Conservation (phyloP, 2,888 invertebrate species). For the Drosophila mayaguana region DNA sequence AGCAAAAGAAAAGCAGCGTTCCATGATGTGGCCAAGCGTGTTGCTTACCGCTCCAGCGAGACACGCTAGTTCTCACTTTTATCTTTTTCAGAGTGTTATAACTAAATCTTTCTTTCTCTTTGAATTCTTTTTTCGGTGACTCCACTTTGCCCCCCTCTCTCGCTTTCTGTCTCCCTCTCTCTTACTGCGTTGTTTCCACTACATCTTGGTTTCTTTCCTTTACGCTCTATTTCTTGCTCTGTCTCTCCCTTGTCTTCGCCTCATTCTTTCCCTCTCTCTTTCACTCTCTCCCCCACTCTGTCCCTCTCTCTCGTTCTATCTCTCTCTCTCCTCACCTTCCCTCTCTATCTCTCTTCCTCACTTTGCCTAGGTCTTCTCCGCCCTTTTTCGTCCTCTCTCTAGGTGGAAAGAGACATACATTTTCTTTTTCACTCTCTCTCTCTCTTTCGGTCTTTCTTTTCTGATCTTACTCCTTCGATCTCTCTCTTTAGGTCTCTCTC, state of each 20-base stretch:
- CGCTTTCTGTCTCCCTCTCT: not conserved
- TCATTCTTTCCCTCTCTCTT: not conserved
- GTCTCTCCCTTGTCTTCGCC: not conserved
- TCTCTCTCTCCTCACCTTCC: not conserved
- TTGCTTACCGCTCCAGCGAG: not conserved
- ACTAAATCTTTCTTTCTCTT: not conserved
- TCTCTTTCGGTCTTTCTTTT: too few species aligned
- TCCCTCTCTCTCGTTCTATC: fast-evolving
- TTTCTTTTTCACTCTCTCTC: too few species aligned
- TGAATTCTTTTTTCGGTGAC: too few species aligned
- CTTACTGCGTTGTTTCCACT: too few species aligned
- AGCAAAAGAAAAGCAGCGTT: not conserved
- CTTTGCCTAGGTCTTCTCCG: too few species aligned
- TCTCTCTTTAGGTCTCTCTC: too few species aligned
- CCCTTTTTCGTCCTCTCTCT: too few species aligned
- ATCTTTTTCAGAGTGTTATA: not conserved
- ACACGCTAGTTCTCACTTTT: not conserved
- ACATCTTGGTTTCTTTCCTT: not conserved
- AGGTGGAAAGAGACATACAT: too few species aligned
- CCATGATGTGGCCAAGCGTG: not conserved
- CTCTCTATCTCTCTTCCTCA: not conserved
- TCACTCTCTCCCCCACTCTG: too few species aligned
- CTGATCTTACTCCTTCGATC: too few species aligned
- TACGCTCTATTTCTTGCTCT: not conserved
- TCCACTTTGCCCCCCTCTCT: too few species aligned